phyloP scores from a whole-genome alignment of 2,888 invertebrate genomes.

The Globia sparganii region DNA sequence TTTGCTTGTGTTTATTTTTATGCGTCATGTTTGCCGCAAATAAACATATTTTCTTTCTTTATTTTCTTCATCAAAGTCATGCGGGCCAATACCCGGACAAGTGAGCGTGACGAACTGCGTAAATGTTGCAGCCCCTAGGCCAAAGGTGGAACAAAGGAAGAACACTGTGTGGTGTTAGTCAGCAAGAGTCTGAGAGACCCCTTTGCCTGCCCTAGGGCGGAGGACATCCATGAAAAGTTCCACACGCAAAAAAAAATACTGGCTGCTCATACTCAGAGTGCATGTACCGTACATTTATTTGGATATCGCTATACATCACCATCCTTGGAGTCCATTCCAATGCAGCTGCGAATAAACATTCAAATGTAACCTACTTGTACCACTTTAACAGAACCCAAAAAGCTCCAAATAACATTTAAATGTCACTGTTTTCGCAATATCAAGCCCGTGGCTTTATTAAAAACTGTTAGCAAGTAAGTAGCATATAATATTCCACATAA shows the following conservation, averaged over 20 bases:
- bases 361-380: neutral
- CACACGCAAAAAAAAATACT: neutral
- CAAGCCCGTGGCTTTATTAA: constrained; percentile 46
- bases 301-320: neutral
- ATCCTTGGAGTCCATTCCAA: neutral
- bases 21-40: no score
- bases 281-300: neutral
- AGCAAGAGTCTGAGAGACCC: neutral
- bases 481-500: constrained; percentile 25
- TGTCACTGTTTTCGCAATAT: constrained; percentile 5
- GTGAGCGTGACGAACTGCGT: neutral
- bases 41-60: no score
- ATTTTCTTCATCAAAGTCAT: no score
- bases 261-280: neutral
- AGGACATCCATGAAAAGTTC: neutral
- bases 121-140: neutral
- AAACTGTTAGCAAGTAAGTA: constrained; percentile 33
- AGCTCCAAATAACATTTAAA: neutral
- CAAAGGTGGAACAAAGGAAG: neutral
- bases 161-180: neutral
- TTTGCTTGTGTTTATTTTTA: no score
- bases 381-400: neutral
- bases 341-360: neutral
- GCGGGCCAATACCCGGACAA: neutral
- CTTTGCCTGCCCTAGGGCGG: neutral